phyloP scores from a whole-genome alignment of 1,140 invertebrate species.

The Drosophila bocki region DNA sequence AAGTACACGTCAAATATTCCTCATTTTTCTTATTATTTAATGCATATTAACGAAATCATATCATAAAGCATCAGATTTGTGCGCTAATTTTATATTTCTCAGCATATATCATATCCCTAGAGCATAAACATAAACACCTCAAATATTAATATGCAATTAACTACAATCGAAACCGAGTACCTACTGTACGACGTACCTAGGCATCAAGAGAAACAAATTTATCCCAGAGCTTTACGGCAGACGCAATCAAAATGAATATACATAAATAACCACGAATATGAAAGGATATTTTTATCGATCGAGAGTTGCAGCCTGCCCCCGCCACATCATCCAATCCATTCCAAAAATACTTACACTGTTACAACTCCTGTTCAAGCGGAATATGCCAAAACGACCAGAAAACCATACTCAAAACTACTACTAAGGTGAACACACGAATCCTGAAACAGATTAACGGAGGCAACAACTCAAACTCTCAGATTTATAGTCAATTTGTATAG shows the following conservation, averaged over 20 bases:
- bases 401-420: slow-evolving; percentile 70
- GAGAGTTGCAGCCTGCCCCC: slow-evolving; percentile 18
- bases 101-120: slow-evolving; percentile 20
- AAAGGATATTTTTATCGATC: slow-evolving; percentile 13
- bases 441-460: slow-evolving; percentile 8
- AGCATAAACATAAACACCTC: slow-evolving; percentile 15
- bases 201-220: slow-evolving; percentile 37
- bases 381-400: slow-evolving; percentile 3
- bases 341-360: slow-evolving; percentile 11
- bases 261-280: slow-evolving; percentile 3
- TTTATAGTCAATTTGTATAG: slow-evolving; percentile 73
- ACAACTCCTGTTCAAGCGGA: not conserved
- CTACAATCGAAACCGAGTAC: slow-evolving; percentile 54
- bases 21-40: slow-evolving; percentile 33
- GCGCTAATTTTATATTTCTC: not conserved
- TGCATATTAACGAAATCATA: slow-evolving; percentile 4
- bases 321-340: slow-evolving; percentile 34
- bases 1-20: slow-evolving; percentile 18
- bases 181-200: slow-evolving; percentile 61
- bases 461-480: slow-evolving; percentile 25
- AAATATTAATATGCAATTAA: slow-evolving; percentile 32
- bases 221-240: slow-evolving; percentile 54
- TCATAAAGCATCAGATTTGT: not conserved
- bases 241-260: slow-evolving; percentile 52
- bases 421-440: slow-evolving; percentile 66